Percentiles rank a stretch among this genome's conserved stretches.
Evolutionary conservation across 2,113 vertebrate genomes (phyloP).

Genomic region (Salvelinus alpinus): DNA sequence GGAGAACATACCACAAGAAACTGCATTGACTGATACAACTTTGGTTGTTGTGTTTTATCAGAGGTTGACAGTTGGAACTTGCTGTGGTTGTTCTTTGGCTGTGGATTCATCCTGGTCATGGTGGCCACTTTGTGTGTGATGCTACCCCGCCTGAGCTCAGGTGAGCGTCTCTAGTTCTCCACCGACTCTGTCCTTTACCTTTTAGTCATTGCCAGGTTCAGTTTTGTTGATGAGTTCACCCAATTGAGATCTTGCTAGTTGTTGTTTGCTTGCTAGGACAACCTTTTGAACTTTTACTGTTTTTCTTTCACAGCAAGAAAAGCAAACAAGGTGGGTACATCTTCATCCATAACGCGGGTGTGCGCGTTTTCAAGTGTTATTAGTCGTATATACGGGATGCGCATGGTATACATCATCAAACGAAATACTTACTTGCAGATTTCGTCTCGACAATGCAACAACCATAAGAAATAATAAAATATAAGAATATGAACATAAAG

Average conservation of each 20-base stretch:
- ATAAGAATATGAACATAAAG: too few relatives aligned
- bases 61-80: constrained; percentile 50
- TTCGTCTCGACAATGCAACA: too few relatives aligned
- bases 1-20: not conserved
- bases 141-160: constrained; percentile 39
- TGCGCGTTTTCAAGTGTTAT: constrained; percentile 7
- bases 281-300: constrained; percentile 2
- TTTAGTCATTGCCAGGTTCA: not conserved
- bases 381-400: too few relatives aligned
- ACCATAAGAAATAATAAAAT: too few relatives aligned
- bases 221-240: not conserved
- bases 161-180: constrained; percentile 45
- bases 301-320: constrained; percentile 51
- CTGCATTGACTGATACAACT: not conserved
- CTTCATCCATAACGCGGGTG: constrained; percentile 10
- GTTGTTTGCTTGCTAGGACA: not conserved
- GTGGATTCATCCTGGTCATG: constrained; percentile 21
- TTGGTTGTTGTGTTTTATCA: constrained; percentile 35
- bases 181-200: not conserved
- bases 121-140: constrained; percentile 28
- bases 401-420: too few relatives aligned
- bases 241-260: constrained; percentile 6
- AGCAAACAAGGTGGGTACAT: constrained; percentile 50
- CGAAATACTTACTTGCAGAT: too few relatives aligned
- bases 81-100: constrained; percentile 4